Evolutionary conservation across 2,888 invertebrate species (phyloP), one percentile per base, ranked within the genome.

Genomic region (Pristionchus entomophagus): DNA sequence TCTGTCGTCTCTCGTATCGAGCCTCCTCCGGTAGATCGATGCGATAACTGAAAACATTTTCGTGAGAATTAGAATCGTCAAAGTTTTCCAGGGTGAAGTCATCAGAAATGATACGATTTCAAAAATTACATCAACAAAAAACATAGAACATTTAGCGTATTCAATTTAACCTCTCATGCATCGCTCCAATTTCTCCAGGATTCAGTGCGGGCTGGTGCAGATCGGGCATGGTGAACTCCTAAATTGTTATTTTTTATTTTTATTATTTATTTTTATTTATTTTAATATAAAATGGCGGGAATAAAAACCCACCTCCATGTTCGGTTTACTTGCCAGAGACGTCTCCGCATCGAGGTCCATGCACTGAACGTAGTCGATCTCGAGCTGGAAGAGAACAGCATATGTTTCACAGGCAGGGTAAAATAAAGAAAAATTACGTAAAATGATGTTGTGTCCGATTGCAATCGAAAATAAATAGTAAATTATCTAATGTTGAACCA

Each of bases 311-410:
- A 62, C 62, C 22, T 80, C 85, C 38, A 78, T 53, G 22, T 59
- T 49, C 32, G 83, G 83, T 17, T 83, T 83, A 8, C 22, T 56
- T 0, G 86, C 73, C 22, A 89, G 88, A 14, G 88, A 87, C 81
- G 89, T 88, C 85, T 92, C 92, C 29, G 91, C 86, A 56, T 93
- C 93, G 78, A 93, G 88, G 65, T 92, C 91, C 19, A 90, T 88
- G 49, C 91, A 91, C 87, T 93, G 93, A 2, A 93, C 90, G 84
- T 93, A 93, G 87, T 93, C 93, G 81, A 93, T 92, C 88, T 93
- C 93, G 19, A 93, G 88, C 93, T 93, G 88, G 65, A 87, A 86
- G 12, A 3, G 19, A 87, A n/a, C n/a, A n/a, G n/a, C n/a, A n/a
- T n/a, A n/a, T n/a, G n/a, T n/a, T n/a, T n/a, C n/a, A n/a, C n/a